phyloP scores from a whole-genome alignment of 2,113 vertebrate genomes.

The Bubo scandiacus region DNA sequence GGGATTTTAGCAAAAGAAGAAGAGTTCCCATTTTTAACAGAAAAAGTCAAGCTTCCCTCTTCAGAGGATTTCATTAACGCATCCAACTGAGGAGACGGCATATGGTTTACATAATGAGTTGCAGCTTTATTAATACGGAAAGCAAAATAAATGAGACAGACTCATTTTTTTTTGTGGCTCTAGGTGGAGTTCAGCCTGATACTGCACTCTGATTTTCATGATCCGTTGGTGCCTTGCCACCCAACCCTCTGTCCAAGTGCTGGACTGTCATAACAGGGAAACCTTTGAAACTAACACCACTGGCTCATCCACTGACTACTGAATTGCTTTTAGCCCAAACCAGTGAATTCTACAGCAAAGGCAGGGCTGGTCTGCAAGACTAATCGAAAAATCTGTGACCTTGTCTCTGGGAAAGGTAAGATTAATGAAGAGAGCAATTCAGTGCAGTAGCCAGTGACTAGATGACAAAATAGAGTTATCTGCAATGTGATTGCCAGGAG shows the following conservation, averaged over 20 bases:
- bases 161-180: background rate
- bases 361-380: background rate
- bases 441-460: background rate
- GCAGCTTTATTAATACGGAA: slow-evolving; percentile 23
- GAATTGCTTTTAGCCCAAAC: background rate
- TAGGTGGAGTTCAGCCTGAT: background rate
- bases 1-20: background rate
- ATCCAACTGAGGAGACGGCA: background rate
- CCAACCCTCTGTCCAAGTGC: background rate
- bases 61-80: background rate
- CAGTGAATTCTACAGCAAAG: background rate
- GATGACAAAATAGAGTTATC: background rate
- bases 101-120: slow-evolving; percentile 2
- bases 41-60: background rate
- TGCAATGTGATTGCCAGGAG: background rate
- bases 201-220: background rate
- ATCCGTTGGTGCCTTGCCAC: background rate
- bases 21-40: background rate
- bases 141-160: background rate
- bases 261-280: background rate
- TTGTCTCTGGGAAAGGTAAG: background rate
- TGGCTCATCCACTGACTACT: background rate
- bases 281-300: background rate
- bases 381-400: background rate
- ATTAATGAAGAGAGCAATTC: background rate